phyloP scores from a whole-genome alignment of 1,140 invertebrate genomes.

The Ooceraea biroi region DNA sequence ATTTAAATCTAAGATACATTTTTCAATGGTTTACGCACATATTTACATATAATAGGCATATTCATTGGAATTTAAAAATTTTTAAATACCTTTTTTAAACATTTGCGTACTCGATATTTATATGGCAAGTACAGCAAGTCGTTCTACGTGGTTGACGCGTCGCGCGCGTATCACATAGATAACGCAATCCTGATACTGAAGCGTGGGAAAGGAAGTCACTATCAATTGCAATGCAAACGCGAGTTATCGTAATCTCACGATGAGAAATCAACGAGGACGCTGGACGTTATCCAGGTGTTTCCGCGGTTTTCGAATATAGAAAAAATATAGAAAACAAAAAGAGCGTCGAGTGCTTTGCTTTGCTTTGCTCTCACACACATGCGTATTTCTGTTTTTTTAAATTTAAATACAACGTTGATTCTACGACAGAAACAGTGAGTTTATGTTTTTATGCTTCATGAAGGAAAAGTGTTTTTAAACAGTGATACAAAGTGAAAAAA shows the following conservation, averaged over 20 bases:
- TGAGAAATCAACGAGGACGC: constrained; percentile 27
- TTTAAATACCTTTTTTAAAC: background rate
- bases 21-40: too few relatives aligned
- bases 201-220: constrained; percentile 84
- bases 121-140: background rate
- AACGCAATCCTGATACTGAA: constrained; percentile 80
- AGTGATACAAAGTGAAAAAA: too few relatives aligned
- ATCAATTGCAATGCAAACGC: constrained; percentile 72
- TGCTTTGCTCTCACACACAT: too few relatives aligned
- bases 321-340: constrained; percentile 4
- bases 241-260: constrained; percentile 56
- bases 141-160: constrained; percentile 1
- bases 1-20: too few relatives aligned
- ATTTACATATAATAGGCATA: too few relatives aligned
- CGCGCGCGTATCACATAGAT: constrained; percentile 70
- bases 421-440: too few relatives aligned
- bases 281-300: background rate
- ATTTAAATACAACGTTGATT: too few relatives aligned
- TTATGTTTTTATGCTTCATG: too few relatives aligned
- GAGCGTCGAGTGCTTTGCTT: too few relatives aligned
- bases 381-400: too few relatives aligned
- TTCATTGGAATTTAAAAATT: background rate
- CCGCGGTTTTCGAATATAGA: constrained; percentile 15
- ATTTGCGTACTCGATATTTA: background rate
- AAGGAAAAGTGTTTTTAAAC: too few relatives aligned